These are phyloP conservation scores for Lamellibrachia satsuma DNA, from an alignment of 2,888 invertebrate genomes.

Conservation along the genomic window DNA sequence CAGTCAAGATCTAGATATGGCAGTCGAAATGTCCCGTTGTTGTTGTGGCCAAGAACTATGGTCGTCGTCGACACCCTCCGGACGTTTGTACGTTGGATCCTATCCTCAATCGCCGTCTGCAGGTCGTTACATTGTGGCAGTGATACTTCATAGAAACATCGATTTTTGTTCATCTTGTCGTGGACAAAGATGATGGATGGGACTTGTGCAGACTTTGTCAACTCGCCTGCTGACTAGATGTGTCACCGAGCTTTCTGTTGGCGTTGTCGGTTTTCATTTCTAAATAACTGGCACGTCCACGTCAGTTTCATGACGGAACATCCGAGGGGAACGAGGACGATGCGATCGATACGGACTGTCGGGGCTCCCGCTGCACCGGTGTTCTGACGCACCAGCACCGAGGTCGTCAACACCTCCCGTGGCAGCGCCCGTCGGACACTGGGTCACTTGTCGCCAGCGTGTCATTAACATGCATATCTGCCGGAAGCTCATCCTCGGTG, in stretches of 20 bases:
- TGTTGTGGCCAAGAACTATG: not conserved
- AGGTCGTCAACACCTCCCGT: not conserved
- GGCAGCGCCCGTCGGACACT: not conserved
- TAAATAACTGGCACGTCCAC: not conserved
- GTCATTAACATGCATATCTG: not conserved
- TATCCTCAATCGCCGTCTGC: not conserved
- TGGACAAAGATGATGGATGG: not conserved
- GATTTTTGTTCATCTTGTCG: constrained; percentile 17
- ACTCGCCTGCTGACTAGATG: not conserved
- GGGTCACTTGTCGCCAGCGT: not conserved
- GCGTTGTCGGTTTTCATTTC: constrained; percentile 17
- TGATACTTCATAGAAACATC: not conserved
- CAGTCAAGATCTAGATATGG: not conserved
- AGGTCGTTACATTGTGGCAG: not conserved
- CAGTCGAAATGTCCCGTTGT: not conserved
- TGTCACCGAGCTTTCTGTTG: not conserved
- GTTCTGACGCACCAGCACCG: not conserved
- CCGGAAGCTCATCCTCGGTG: not conserved
- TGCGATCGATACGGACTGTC: not conserved
- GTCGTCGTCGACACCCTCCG: not conserved
- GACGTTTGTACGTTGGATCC: not conserved
- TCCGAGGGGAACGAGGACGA: not conserved
- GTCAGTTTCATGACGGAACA: not conserved
- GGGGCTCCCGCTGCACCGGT: not conserved
- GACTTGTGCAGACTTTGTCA: not conserved